A percentile compares a stretch with the other conserved stretches of the same genome.
These are phyloP conservation scores for Caenorhabditis imperialis DNA, from an alignment of 2,888 invertebrate genomes.

Conservation along the genomic window DNA sequence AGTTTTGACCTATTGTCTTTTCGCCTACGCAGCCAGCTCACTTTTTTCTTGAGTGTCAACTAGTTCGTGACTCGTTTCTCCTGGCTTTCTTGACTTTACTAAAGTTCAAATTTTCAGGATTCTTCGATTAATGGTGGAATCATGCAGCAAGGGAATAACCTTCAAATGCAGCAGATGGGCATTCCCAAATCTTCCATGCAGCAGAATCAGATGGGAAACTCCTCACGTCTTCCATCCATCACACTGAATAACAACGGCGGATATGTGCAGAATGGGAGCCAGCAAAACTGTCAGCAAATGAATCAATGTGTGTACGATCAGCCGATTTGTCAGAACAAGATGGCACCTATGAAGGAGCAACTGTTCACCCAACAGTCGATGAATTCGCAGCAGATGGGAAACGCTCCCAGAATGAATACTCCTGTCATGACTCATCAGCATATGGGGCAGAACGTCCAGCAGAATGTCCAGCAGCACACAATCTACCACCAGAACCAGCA, in stretches of 20 bases:
- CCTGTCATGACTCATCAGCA: constrained; percentile 5
- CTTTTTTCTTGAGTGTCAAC: too few relatives aligned
- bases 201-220: constrained; percentile 18
- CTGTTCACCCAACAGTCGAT: constrained; percentile 24
- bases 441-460: constrained; percentile 2
- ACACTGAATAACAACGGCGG: constrained; percentile 9
- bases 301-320: constrained; percentile 24
- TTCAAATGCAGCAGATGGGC: constrained; percentile 37
- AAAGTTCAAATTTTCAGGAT: constrained; percentile 32
- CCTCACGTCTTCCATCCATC: constrained; percentile 21
- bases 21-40: constrained; percentile 21
- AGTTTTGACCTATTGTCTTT: constrained; percentile 43
- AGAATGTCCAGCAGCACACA: constrained; percentile 1
- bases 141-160: constrained; percentile 15
- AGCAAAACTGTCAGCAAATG: constrained; percentile 9
- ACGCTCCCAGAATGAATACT: constrained; percentile 20
- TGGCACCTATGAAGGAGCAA: constrained; percentile 21
- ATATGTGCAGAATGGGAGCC: constrained; percentile 4
- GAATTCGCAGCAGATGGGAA: constrained; percentile 19
- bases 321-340: constrained; percentile 18
- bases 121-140: constrained; percentile 47
- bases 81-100: constrained; percentile 6
- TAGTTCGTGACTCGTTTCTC: not conserved
- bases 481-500: constrained; percentile 1
- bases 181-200: too few relatives aligned